phyloP scores from a whole-genome alignment of 2,797 vertebrate genomes.

The Argentina silus region DNA sequence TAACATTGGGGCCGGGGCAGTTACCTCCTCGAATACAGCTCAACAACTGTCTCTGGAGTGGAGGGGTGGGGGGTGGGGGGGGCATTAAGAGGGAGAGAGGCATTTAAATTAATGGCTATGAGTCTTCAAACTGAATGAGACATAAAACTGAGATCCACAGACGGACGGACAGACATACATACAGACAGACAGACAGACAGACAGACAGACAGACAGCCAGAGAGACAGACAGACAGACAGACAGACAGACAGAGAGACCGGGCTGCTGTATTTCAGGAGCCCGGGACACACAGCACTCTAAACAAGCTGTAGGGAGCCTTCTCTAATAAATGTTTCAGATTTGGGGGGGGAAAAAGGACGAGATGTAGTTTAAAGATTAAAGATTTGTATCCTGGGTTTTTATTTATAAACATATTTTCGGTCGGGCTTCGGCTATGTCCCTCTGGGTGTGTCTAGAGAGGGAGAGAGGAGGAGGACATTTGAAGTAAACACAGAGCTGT shows the following conservation, averaged over 20 bases:
- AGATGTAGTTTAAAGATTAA: conserved; percentile 5
- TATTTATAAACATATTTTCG: conserved; percentile 16
- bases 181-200: conserved; percentile 9
- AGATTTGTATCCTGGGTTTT: conserved; percentile 13
- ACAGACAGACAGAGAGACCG: not conserved
- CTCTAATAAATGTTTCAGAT: conserved; percentile 35
- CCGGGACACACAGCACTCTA: conserved; percentile 9
- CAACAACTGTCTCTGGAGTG: conserved; percentile 82
- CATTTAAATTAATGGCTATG: no score
- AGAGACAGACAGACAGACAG: not conserved
- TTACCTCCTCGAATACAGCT: conserved; percentile 78
- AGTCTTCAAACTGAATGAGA: no score
- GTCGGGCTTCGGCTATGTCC: not conserved
- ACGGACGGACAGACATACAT: not conserved
- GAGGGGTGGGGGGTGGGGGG: not conserved
- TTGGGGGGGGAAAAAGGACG: conserved; percentile 1
- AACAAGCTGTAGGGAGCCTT: conserved; percentile 2
- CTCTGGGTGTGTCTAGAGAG: not conserved
- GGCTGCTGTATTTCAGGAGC: not conserved
- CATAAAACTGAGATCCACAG: not conserved
- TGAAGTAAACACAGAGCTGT: no score
- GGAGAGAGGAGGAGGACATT: no score
- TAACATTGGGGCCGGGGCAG: conserved; percentile 82
- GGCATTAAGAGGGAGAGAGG: not conserved
- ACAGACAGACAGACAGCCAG: not conserved